Evolutionary conservation across 2,113 vertebrate species (phyloP), one percentile per base, ranked within the genome.

Genomic region (Micronycteris hirsuta): DNA sequence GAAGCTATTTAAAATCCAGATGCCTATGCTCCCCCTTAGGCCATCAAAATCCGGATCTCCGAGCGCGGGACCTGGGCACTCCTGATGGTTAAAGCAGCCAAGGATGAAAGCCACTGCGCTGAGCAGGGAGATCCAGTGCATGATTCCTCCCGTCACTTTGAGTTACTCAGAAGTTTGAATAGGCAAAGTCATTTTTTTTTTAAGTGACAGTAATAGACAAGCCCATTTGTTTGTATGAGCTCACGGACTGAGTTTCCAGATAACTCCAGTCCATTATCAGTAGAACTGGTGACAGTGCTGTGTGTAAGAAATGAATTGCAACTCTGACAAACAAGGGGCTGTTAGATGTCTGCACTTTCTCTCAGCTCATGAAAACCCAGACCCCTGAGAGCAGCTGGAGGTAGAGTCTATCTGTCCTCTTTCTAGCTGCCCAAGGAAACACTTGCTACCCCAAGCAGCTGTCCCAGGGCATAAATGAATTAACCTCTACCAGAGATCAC

Each of bases 391-490:
- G 33, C 84, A 96, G 90, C 84, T 96, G 92, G 20, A 76, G 71
- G 26, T n/a, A 77, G 31, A 94, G 74, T 11, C 81, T 88, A 43
- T 89, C 28, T 86, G 36, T 80, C 22, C 73, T 95, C 63, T 81
- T 91, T 58, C 76, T 58, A 87, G 80, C 33, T 45, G 20, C 58
- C 43, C 67, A 70, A 14, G 38, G 52, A 95, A 96, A 87, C 82
- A 94, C 33, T 65, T 91, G 91, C 78, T 43, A 71, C 68, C 61
- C 36, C 43, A 86, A 93, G 73, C 96, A 97, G 86, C 97, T 97
- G 96, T 92, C 78, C 82, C 56, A 38, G 49, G 33, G 36, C 63
- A 45, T 63, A 92, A 90, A 76, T 33, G 68, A 71, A 47, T 95
- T 74, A 71, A 33, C 58, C 45, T 85, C 81, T 73, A 45, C 38